Percentiles rank a stretch among this genome's conserved stretches.
Evolutionary conservation across 2,888 invertebrate species (phyloP).

Genomic region (Hylaea fasciaria): DNA sequence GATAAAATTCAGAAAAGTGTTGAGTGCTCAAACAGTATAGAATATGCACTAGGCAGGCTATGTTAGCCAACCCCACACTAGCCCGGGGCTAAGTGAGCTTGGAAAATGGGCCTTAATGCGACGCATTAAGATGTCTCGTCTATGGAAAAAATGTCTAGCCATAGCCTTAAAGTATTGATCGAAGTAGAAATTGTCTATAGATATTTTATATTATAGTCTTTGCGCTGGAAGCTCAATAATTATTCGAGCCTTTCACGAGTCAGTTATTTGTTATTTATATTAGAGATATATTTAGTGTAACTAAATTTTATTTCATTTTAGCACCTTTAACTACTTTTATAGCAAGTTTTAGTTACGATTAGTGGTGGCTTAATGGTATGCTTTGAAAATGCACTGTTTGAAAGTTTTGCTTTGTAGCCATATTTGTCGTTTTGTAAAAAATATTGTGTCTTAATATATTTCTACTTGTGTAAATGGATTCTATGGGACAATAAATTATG

Average conservation of each 20-base stretch:
- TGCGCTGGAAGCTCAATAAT: conserved; percentile 32
- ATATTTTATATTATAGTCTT: conserved; percentile 9
- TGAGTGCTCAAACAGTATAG: no score
- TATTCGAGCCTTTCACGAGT: conserved; percentile 24
- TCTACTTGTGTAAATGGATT: conserved; percentile 37
- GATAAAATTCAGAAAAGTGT: no score
- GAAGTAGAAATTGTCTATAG: conserved; percentile 12
- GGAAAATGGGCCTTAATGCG: neutral
- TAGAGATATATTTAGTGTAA: conserved; percentile 44
- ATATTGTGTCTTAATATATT: conserved; percentile 24
- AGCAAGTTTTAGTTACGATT: conserved; percentile 21
- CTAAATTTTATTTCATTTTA: conserved; percentile 39
- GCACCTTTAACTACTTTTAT: conserved; percentile 32
- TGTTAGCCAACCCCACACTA: no score
- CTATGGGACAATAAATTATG: conserved; percentile 42
- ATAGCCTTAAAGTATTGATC: conserved; percentile 24
- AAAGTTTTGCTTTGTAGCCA: conserved; percentile 26
- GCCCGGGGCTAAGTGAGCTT: no score
- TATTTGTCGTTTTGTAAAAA: conserved; percentile 34
- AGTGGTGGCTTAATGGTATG: conserved; percentile 20
- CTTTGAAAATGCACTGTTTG: conserved; percentile 18
- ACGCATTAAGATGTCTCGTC: conserved; percentile 8
- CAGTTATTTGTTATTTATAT: conserved; percentile 42
- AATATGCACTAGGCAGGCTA: no score
- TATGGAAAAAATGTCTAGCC: conserved; percentile 2